Evolutionary conservation across 92 coral and sea anemone species (phyloP).

Genomic region (Palythoa heliodiscus): DNA sequence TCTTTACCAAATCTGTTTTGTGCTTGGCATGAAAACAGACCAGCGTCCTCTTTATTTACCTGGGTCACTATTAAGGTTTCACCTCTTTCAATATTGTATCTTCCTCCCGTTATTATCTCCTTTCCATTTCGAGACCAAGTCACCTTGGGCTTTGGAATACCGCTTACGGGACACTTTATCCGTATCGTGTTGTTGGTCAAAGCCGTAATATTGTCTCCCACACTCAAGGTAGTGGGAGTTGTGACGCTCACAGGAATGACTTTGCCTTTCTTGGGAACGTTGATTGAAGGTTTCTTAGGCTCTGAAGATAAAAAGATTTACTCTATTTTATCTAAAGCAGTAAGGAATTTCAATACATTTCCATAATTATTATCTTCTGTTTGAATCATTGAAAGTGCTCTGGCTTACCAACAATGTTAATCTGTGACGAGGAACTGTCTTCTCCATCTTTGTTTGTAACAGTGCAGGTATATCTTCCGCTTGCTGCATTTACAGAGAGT

Average conservation of each 20-base stretch:
- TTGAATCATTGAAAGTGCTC: background rate
- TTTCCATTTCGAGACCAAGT: slow-evolving; percentile 29
- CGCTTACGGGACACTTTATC: slow-evolving; percentile 29
- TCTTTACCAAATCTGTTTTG: slow-evolving; percentile 28
- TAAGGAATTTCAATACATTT: too few relatives aligned
- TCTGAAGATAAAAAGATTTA: background rate
- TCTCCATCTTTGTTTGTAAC: slow-evolving; percentile 33
- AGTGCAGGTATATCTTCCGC: slow-evolving; percentile 34
- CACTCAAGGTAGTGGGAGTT: slow-evolving; percentile 1
- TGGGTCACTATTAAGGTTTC: slow-evolving; percentile 16
- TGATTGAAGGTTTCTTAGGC: slow-evolving; percentile 13
- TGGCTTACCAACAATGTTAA: slow-evolving; percentile 19
- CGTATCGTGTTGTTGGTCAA: slow-evolving; percentile 20
- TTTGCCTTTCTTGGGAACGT: slow-evolving; percentile 28
- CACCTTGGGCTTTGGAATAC: slow-evolving; percentile 21
- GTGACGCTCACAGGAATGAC: slow-evolving; percentile 12
- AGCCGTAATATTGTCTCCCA: slow-evolving; percentile 26
- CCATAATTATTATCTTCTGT: too few relatives aligned
- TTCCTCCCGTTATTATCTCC: slow-evolving; percentile 12
- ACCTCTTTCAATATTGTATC: slow-evolving; percentile 5
- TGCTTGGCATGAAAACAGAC: slow-evolving; percentile 14
- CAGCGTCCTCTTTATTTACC: slow-evolving; percentile 11
- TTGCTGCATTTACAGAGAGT: background rate
- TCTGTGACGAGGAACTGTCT: slow-evolving; percentile 23
- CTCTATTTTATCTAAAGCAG: too few relatives aligned